These are phyloP conservation scores for Polyommatus icarus DNA, from an alignment of 2,888 invertebrate genomes.

Conservation along the genomic window DNA sequence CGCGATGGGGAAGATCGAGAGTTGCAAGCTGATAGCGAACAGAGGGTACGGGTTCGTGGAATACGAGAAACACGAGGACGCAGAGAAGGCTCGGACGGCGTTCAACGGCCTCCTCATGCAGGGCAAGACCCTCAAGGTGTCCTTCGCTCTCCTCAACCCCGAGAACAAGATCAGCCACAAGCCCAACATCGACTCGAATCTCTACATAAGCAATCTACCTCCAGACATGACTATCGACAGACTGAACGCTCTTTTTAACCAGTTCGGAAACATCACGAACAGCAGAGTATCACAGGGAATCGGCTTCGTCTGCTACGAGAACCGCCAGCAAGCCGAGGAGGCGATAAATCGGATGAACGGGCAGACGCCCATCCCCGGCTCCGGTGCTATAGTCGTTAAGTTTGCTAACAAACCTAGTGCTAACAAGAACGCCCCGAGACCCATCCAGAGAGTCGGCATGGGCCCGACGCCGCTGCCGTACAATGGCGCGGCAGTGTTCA, in stretches of 20 bases:
- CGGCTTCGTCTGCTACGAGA: slow-evolving; percentile 76
- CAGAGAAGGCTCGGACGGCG: slow-evolving; percentile 76
- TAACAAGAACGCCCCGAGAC: slow-evolving; percentile 68
- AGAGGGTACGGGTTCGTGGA: slow-evolving; percentile 78
- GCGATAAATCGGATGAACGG: slow-evolving; percentile 74
- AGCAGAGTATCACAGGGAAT: slow-evolving; percentile 77
- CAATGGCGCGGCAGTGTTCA: slow-evolving; percentile 70
- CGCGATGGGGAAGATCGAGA: slow-evolving; percentile 77
- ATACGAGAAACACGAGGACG: slow-evolving; percentile 77
- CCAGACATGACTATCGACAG: slow-evolving; percentile 77
- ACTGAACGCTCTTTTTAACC: slow-evolving; percentile 68
- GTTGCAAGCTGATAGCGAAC: slow-evolving; percentile 76
- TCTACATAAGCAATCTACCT: slow-evolving; percentile 77
- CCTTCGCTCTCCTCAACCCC: slow-evolving; percentile 76
- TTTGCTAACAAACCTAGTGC: slow-evolving; percentile 75
- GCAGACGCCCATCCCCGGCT: slow-evolving; percentile 66
- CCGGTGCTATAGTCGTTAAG: slow-evolving; percentile 73
- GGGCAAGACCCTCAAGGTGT: slow-evolving; percentile 77
- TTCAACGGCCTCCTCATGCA: slow-evolving; percentile 79
- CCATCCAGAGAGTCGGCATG: slow-evolving; percentile 60
- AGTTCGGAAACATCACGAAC: slow-evolving; percentile 73
- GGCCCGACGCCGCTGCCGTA: slow-evolving; percentile 61
- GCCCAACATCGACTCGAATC: slow-evolving; percentile 76
- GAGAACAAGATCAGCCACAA: slow-evolving; percentile 77
- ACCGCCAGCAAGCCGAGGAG: slow-evolving; percentile 71